phyloP scores from a whole-genome alignment of 1,140 invertebrate species.

The Drosophila chauvacae region DNA sequence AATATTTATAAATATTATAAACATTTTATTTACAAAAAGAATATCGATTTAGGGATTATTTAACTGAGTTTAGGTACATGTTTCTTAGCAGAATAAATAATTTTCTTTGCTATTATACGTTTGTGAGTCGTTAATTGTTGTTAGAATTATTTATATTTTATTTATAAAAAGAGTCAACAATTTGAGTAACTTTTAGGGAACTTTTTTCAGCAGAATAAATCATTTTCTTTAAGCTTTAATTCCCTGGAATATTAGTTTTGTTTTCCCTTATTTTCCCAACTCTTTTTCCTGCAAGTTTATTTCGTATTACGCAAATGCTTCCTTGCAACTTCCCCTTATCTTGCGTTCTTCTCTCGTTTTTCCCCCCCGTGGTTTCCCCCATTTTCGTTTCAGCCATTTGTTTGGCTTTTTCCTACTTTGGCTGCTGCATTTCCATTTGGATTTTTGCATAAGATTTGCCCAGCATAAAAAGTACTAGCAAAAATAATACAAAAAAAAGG shows the following conservation, averaged over 20 bases:
- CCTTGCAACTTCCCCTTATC: constrained; percentile 19
- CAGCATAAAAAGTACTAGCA: constrained; percentile 17
- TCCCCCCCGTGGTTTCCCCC: background rate
- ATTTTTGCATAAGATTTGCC: constrained; percentile 77
- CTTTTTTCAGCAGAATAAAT: background rate
- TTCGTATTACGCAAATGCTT: constrained; percentile 30
- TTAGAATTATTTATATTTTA: background rate
- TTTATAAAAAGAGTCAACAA: background rate
- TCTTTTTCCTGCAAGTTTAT: constrained; percentile 10
- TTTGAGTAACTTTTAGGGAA: background rate
- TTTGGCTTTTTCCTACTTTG: constrained; percentile 37
- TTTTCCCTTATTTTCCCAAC: background rate
- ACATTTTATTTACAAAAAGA: background rate
- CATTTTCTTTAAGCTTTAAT: background rate
- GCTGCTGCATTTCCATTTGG: constrained; percentile 67
- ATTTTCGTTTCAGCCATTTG: constrained; percentile 35
- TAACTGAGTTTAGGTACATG: too few relatives aligned
- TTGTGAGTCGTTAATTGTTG: background rate
- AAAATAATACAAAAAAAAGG: background rate
- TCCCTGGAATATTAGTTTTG: background rate
- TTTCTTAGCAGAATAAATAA: background rate
- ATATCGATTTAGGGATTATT: background rate
- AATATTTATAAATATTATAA: background rate
- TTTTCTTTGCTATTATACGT: background rate
- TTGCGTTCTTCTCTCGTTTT: background rate